Base-by-base conservation (phyloP, 2,113 vertebrate species). In the Tylochromis polylepis region DNA sequence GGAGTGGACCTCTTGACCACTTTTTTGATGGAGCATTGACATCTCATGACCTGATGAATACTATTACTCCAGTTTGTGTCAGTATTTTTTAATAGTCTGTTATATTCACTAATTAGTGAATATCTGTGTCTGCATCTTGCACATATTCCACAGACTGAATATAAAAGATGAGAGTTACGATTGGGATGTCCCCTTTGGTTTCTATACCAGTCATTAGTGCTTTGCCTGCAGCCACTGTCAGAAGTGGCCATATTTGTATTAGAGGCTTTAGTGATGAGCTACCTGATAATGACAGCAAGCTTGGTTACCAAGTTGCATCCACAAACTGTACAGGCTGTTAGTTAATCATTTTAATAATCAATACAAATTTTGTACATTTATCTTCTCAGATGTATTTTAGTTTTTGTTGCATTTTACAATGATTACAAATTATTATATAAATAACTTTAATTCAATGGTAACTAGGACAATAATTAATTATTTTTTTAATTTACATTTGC, bases 401-500 rank as follows among this genome's bases (percentile, higher is more conserved):
- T 72, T 27, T 49, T 75, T 49, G 14, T 49, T 46, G 14, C 16
- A 75, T 20, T 20, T 53, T 18, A 53, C n/a, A n/a, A n/a, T n/a
- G n/a, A n/a, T n/a, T n/a, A n/a, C 49, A 18, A 51, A 16, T 46
- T 18, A 46, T 72, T 27, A 46, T 72, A 38, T 18, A 72, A 72
- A 70, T 70, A 24, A 72, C 14, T 72, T 72, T 3, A 72, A 46
- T 46, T 46, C 11, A 72, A 0, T 6, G 14, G 8, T 15, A 16
- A 72, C 38, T 22, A 8, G 41, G 67, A 72, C 67, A 72, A 24
- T 16, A 67, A 41, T 41, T 41, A 22, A 41, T 22, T 43, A 3
- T 43, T 70, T 70, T 70, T 70, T 43, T 1, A 67, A 43, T 67
- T 67, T 67, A 67, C 62, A 67, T 72, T 72, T 43, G 15, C n/a